Conservation (phyloP, 2,888 invertebrate genomes). For the Tethea ocularis region DNA sequence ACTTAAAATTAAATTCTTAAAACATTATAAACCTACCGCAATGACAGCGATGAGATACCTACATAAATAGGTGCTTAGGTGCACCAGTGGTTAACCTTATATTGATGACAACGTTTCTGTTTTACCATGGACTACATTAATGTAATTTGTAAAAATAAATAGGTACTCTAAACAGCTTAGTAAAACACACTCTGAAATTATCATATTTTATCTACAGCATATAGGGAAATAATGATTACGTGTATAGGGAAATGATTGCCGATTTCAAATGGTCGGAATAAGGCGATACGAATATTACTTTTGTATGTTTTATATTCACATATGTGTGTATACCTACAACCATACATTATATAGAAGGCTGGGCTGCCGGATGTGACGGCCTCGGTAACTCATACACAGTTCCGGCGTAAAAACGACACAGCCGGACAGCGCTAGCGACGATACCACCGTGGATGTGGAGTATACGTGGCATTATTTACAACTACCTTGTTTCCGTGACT, state of each 20-base stretch:
- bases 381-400: slow-evolving; percentile 74
- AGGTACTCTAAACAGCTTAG: no score
- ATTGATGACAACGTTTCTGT: no score
- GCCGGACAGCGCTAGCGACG: slow-evolving; percentile 56
- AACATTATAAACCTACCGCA: no score
- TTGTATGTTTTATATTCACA: background rate
- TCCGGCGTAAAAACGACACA: slow-evolving; percentile 75
- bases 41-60: no score
- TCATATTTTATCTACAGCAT: no score
- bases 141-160: no score
- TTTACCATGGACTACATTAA: no score
- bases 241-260: background rate
- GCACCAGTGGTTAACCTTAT: no score
- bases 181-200: no score
- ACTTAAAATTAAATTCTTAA: no score
- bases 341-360: slow-evolving; percentile 48
- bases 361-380: slow-evolving; percentile 57
- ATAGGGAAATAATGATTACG: no score
- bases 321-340: slow-evolving; percentile 12
- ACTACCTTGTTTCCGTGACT: slow-evolving; percentile 51
- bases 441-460: slow-evolving; percentile 54
- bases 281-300: background rate
- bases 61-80: no score
- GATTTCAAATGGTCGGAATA: background rate
- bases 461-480: slow-evolving; percentile 59